phyloP scores from a whole-genome alignment of 2,113 vertebrate species.

The Psammodynastes pulverulentus region DNA sequence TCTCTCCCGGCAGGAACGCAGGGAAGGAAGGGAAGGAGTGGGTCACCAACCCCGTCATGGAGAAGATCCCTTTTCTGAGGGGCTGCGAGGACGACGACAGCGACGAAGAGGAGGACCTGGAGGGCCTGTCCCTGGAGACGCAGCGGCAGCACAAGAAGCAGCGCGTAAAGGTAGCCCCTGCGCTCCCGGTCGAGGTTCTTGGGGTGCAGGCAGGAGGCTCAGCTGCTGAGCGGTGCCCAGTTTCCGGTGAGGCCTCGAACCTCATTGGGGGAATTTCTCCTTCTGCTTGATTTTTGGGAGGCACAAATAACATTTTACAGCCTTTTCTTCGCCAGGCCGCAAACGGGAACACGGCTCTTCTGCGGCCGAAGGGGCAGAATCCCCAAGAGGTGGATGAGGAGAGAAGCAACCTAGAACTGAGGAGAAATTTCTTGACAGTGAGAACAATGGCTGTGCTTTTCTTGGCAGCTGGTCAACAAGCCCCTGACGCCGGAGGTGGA shows the following conservation, averaged over 20 bases:
- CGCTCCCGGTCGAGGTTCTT: background rate
- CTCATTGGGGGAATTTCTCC: too few relatives aligned
- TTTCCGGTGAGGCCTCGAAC: background rate
- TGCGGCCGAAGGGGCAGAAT: background rate
- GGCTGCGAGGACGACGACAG: slow-evolving; percentile 85
- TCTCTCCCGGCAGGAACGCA: slow-evolving; percentile 72
- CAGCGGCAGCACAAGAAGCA: slow-evolving; percentile 80
- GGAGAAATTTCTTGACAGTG: too few relatives aligned
- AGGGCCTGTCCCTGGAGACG: slow-evolving; percentile 76
- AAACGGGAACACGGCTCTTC: background rate
- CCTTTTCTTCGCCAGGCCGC: background rate
- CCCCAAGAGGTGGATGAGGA: too few relatives aligned
- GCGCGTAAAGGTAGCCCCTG: slow-evolving; percentile 65
- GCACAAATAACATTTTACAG: background rate
- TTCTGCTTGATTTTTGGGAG: background rate
- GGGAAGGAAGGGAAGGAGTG: slow-evolving; percentile 80
- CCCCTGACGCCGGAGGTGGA: slow-evolving; percentile 81
- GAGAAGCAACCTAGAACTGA: too few relatives aligned
- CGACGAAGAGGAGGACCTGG: slow-evolving; percentile 85
- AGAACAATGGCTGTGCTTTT: background rate
- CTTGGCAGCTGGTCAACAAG: slow-evolving; percentile 75
- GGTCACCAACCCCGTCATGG: slow-evolving; percentile 72
- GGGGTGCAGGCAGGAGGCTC: background rate
- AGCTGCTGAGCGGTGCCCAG: background rate
- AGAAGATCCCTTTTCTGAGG: slow-evolving; percentile 84